Evolutionary conservation across 1,140 invertebrate species (phyloP).

Genomic region (Platyscapa corneri): DNA sequence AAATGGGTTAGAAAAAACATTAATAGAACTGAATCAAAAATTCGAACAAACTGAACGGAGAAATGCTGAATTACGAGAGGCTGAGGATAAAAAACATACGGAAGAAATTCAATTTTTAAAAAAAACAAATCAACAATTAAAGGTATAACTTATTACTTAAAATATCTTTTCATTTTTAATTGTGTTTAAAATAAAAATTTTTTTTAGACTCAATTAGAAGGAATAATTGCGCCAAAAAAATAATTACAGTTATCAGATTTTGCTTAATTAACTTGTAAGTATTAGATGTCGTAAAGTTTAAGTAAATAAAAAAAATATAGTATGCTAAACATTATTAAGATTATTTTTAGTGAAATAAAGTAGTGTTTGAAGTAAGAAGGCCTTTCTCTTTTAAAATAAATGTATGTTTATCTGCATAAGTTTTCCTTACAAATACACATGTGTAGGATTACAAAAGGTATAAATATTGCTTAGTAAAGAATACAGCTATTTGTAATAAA

Average conservation of each 20-base stretch:
- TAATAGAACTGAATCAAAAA: constrained; percentile 87
- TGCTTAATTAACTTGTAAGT: background rate
- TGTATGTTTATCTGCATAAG: constrained; percentile 61
- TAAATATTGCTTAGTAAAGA: constrained; percentile 67
- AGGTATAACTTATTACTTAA: constrained; percentile 75
- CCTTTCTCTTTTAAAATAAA: constrained; percentile 58
- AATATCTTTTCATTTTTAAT: constrained; percentile 5
- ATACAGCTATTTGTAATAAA: constrained; percentile 57
- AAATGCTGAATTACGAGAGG: constrained; percentile 86
- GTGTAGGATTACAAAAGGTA: constrained; percentile 65
- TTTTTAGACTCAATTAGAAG: constrained; percentile 89
- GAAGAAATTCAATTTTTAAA: constrained; percentile 94
- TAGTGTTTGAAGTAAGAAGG: constrained; percentile 45
- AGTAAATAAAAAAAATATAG: too few species aligned
- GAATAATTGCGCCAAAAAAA: constrained; percentile 93
- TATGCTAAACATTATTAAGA: background rate
- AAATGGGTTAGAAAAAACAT: constrained; percentile 83
- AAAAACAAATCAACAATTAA: constrained; percentile 94
- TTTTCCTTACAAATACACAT: constrained; percentile 63
- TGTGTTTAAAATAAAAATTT: background rate
- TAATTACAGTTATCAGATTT: constrained; percentile 70
- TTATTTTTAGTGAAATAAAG: constrained; percentile 33
- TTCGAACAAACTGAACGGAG: constrained; percentile 89
- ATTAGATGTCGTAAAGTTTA: background rate
- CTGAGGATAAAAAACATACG: constrained; percentile 92